Evolutionary conservation across 2,888 invertebrate species (phyloP).

Genomic region (Diloba caeruleocephala): DNA sequence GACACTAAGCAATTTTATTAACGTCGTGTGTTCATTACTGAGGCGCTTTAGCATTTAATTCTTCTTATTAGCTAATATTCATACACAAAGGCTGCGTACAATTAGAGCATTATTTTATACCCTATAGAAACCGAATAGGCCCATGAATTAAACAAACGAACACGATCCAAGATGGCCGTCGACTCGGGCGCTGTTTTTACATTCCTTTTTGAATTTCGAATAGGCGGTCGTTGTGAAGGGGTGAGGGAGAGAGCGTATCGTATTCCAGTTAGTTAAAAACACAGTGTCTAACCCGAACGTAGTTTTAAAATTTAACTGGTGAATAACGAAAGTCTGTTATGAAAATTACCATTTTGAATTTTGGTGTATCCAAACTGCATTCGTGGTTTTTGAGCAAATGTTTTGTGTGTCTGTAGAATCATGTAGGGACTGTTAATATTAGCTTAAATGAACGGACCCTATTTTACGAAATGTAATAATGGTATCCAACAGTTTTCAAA

Average conservation of each 20-base stretch:
- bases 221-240: constrained; percentile 58
- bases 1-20: constrained; percentile 39
- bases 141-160: constrained; percentile 59
- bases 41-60: constrained; percentile 18
- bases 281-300: constrained; percentile 45
- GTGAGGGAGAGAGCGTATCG: constrained; percentile 50
- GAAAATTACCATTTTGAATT: background rate
- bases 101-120: constrained; percentile 46
- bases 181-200: constrained; percentile 71
- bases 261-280: constrained; percentile 51
- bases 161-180: constrained; percentile 74
- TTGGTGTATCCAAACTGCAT: background rate
- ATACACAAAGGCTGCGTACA: constrained; percentile 33
- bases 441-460: too few relatives aligned
- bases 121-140: constrained; percentile 37
- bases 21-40: constrained; percentile 31
- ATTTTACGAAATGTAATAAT: too few relatives aligned
- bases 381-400: too few relatives aligned
- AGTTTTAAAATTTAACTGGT: constrained; percentile 17
- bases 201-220: constrained; percentile 80
- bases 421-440: too few relatives aligned
- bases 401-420: too few relatives aligned
- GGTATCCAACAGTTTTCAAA: too few relatives aligned
- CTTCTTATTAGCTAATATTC: constrained; percentile 46
- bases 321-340: constrained; percentile 8